Evolutionary conservation across 2,888 invertebrate species (phyloP), one percentile per base, ranked within the genome.

Genomic region (Plusia festucae): DNA sequence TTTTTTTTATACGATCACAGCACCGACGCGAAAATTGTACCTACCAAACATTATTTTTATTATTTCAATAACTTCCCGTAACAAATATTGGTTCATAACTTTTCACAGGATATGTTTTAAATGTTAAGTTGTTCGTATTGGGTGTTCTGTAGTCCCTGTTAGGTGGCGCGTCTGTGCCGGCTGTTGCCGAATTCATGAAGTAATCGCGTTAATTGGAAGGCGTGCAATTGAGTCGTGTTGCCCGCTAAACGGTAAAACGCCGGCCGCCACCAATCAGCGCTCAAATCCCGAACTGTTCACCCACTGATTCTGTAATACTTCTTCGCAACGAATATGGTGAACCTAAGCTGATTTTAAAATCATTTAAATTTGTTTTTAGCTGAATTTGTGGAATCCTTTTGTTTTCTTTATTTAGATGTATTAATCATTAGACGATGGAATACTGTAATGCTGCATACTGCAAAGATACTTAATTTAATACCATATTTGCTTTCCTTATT

Each of bases 181-280:
- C 32, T 53, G 61, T 68, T 58, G 34, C 16, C 32, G 63, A 70
- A 75, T 73, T 71, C 55, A 75, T 66, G 60, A 68, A 69, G 74
- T 82, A 72, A 79, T 81, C 67, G 55, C 57, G 62, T 67, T 76
- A 70, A 72, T 73, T 71, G 73, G 24, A 51, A 32, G 56, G 56
- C 49, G 62, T 53, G 34, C 54, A 52, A 62, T 60, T 62, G 59
- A 68, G 49, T 57, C 34, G 34, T 54, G 53, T 63, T 55, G 8
- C 40, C 46, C 34, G 22, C 9, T n/a, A 58, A 24, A 18, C 32
- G 27, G 18, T 27, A 15, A 32, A 24, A n/a, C n/a, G 44, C 22
- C 24, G 40, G 4, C 22, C 22, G 16, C 32, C 46, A 34, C 69
- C 63, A 18, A 9, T 32, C 57, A 22, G 20, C 49, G 53, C 53